phyloP scores from a whole-genome alignment of 2,113 vertebrate genomes.

The Myotis yumanensis region DNA sequence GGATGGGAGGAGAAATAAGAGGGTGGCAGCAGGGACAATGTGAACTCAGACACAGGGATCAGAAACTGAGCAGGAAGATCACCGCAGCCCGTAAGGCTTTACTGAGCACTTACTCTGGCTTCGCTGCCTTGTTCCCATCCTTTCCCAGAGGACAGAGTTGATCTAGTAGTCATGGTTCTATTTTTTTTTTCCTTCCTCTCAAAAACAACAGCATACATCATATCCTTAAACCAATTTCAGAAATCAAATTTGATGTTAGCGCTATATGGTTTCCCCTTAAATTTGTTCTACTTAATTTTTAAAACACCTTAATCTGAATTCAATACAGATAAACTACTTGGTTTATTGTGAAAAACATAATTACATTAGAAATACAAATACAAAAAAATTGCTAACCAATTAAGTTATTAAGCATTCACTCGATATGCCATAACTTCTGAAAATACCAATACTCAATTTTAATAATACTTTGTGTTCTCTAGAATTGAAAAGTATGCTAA shows the following conservation, averaged over 20 bases:
- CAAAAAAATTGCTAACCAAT: conserved; percentile 29
- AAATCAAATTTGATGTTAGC: neutral
- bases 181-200: neutral
- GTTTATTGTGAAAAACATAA: conserved; percentile 58
- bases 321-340: conserved; percentile 20
- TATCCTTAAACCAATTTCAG: neutral
- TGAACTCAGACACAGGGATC: neutral
- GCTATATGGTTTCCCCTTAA: neutral
- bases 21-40: neutral
- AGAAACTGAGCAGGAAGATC: neutral
- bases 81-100: fast-evolving
- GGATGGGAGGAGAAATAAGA: neutral
- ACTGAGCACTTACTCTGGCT: neutral
- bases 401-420: conserved; percentile 33
- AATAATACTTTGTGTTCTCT: conserved; percentile 15
- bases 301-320: conserved; percentile 43
- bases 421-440: conserved; percentile 45
- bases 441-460: conserved; percentile 60
- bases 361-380: conserved; percentile 34
- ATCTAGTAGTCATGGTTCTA: neutral
- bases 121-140: neutral
- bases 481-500: conserved; percentile 35
- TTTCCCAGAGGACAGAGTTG: neutral
- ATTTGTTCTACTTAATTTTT: neutral
- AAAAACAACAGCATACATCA: neutral